Conservation (phyloP, 30 jellyfish, hydroid and myxozoan species). For the Cassiopea xamachana region DNA sequence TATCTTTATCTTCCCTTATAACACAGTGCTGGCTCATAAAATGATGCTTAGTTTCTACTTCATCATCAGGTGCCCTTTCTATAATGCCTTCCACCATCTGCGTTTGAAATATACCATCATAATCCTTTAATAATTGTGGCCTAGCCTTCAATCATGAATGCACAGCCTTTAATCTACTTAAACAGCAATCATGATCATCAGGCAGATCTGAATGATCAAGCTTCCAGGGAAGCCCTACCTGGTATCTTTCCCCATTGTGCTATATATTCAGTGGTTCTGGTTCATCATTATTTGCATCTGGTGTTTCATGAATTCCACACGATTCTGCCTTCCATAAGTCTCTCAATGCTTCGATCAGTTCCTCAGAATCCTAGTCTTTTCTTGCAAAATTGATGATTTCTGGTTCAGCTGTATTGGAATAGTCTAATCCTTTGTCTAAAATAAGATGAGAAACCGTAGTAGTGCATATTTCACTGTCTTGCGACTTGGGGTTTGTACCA, state of each 20-base stretch:
- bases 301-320: no score
- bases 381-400: no score
- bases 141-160: background rate
- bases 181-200: constrained; percentile 6
- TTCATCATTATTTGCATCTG: background rate
- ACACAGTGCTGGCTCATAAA: constrained; percentile 38
- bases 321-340: no score
- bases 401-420: no score
- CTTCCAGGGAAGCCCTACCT: constrained; percentile 62
- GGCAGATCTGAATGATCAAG: background rate
- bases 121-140: constrained; percentile 27
- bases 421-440: constrained; percentile 6
- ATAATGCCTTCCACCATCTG: constrained; percentile 22
- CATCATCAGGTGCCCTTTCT: constrained; percentile 36
- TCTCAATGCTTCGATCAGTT: no score
- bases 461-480: background rate
- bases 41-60: background rate
- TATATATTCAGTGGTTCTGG: background rate
- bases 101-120: constrained; percentile 22
- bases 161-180: constrained; percentile 5
- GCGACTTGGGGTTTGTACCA: background rate
- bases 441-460: background rate
- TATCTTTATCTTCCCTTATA: constrained; percentile 28
- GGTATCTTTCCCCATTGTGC: background rate
- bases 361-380: no score